Evolutionary conservation across 2,888 invertebrate genomes (phyloP).

Genomic region (Pseudococcus viburni): DNA sequence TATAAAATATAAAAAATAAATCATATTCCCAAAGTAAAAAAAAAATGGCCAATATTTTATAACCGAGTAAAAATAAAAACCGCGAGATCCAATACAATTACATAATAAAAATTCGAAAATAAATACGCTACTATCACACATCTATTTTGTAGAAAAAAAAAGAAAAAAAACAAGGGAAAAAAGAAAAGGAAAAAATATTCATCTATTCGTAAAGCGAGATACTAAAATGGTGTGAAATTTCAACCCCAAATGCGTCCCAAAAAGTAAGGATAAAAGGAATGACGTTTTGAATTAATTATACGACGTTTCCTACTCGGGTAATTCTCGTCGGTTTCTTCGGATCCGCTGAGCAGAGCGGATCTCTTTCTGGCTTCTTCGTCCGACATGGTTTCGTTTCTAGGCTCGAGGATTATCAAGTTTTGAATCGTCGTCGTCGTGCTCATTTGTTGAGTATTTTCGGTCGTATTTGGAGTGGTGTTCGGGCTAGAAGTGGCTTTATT

Average conservation of each 20-base stretch:
- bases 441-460: constrained; percentile 13
- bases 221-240: constrained; percentile 60
- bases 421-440: constrained; percentile 27
- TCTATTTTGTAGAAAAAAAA: constrained; percentile 16
- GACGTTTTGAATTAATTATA: constrained; percentile 73
- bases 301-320: constrained; percentile 73
- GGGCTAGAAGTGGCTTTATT: constrained; percentile 20
- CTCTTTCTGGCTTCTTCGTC: constrained; percentile 41
- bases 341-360: constrained; percentile 62
- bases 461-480: background rate
- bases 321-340: constrained; percentile 68
- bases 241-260: constrained; percentile 75
- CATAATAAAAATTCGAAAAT: constrained; percentile 43
- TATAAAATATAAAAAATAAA: background rate
- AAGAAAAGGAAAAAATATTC: constrained; percentile 14
- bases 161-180: constrained; percentile 2
- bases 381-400: constrained; percentile 32
- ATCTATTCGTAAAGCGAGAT: constrained; percentile 16
- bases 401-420: constrained; percentile 29
- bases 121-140: constrained; percentile 54
- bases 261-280: constrained; percentile 75
- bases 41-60: constrained; percentile 7
- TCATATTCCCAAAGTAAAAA: background rate
- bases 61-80: constrained; percentile 16
- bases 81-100: constrained; percentile 21